A percentile compares a stretch with the other conserved stretches of the same genome.
Conservation (phyloP, 2,888 invertebrate genomes). For the Carabus problematicus region DNA sequence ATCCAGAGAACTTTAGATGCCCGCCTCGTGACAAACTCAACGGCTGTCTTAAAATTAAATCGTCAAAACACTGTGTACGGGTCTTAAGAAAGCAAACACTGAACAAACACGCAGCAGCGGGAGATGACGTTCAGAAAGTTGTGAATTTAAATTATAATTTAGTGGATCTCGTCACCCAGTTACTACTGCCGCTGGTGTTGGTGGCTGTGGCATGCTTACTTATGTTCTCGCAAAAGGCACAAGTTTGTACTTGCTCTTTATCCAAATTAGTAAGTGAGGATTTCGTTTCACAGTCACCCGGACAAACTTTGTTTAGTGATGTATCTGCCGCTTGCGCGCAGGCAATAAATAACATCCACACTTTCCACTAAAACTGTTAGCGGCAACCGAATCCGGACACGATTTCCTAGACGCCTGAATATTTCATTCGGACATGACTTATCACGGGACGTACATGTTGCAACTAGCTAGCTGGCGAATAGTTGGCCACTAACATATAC, state of each 20-base stretch:
- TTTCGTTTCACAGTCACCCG: neutral
- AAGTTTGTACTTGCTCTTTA: neutral
- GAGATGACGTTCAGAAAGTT: conserved; percentile 27
- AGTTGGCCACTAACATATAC: too few relatives aligned
- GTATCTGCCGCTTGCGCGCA: neutral
- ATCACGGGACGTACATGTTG: too few relatives aligned
- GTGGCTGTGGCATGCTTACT: too few relatives aligned
- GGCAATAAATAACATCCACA: conserved; percentile 7
- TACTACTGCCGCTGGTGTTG: neutral
- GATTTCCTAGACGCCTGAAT: too few relatives aligned
- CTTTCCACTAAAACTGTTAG: conserved; percentile 5
- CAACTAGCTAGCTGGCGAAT: too few relatives aligned
- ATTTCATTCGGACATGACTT: too few relatives aligned
- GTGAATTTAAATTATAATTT: conserved; percentile 39
- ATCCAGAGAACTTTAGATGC: too few relatives aligned
- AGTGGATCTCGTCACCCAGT: conserved; percentile 9
- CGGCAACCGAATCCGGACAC: neutral
- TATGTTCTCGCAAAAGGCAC: too few relatives aligned
- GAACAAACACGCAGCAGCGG: conserved; percentile 22
- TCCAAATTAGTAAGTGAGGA: conserved; percentile 1
- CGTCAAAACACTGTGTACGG: too few relatives aligned
- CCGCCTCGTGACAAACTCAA: too few relatives aligned
- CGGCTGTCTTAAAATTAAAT: too few relatives aligned
- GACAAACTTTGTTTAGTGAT: conserved; percentile 11
- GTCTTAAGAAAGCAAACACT: too few relatives aligned